Evolutionary conservation across 2,797 vertebrate species (phyloP), one percentile per base, ranked within the genome.

Genomic region (Artibeus lituratus): DNA sequence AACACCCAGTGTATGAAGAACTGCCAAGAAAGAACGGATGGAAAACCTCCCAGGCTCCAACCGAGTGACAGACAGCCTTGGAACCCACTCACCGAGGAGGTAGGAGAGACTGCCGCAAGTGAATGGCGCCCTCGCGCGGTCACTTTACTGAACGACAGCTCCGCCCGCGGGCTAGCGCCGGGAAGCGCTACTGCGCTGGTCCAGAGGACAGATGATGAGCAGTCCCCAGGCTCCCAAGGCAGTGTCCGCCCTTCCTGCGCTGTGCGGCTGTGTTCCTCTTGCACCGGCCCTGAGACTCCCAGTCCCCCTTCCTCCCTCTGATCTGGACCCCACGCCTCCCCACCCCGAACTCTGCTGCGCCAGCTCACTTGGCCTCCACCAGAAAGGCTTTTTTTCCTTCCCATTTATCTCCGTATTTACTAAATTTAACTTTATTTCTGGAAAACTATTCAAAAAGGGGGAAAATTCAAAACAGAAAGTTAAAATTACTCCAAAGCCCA

Each of bases 171-270:
- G 22, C 49, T 8, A 21, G 32, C 0, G n/a, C 29, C 5, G 21
- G 37, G 57, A 5, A 7, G 22, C 2, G 2, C 8, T 18, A 84
- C 55, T 15, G 53, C 2, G 11, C 18, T 10, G 37, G 32, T 18
- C 32, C 35, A 7, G 32, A 9, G 69, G 4, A 42, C 24, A 35
- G 4, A 0, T 0, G 3, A 67, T 2, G 7, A n/a, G 29, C 0
- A 10, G 59, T 22, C 10, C 24, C 1, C 10, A 69, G 76, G 21
- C 35, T 21, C 24, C 0, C 0, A 9, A 35, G 5, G 21, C 24
- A 5, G 22, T 3, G 7, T 10, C 21, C 4, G 2, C 10, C 3
- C 6, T 7, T 15, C 15, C 59, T 10, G 22, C 24, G 26, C 16
- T 18, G 3, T 8, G 12, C 1, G 1, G 26, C 62, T 15, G 24